These are phyloP conservation scores for Chiloscyllium plagiosum DNA, from an alignment of 2,113 vertebrate genomes.

Conservation along the genomic window DNA sequence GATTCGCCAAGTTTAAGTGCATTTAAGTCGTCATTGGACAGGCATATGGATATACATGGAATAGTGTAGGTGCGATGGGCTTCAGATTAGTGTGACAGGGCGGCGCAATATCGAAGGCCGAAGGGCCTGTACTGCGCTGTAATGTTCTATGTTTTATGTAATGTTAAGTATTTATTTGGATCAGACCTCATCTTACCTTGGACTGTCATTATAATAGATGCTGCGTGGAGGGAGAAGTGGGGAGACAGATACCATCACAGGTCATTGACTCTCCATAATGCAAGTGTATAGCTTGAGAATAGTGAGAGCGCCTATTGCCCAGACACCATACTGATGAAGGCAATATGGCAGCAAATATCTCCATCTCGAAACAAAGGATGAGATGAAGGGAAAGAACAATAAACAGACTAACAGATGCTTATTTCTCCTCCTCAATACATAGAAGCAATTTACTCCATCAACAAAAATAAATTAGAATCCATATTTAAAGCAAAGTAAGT, in stretches of 20 bases:
- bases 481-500: neutral
- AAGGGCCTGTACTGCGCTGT: too few relatives aligned
- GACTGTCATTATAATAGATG: neutral
- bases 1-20: too few relatives aligned
- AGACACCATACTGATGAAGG: neutral
- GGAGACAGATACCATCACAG: neutral
- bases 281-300: neutral
- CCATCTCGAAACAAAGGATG: neutral
- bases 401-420: neutral
- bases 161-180: neutral
- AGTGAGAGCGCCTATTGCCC: neutral
- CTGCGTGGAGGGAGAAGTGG: neutral
- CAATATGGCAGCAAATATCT: neutral
- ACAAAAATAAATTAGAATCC: slow-evolving; percentile 17
- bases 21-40: too few relatives aligned
- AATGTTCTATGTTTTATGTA: too few relatives aligned
- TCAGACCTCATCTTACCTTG: neutral
- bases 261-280: neutral
- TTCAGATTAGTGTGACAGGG: too few relatives aligned
- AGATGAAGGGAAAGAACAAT: neutral
- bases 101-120: too few relatives aligned
- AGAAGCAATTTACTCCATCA: neutral
- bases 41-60: too few relatives aligned
- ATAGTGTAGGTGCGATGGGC: too few relatives aligned
- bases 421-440: neutral